Base-by-base conservation (phyloP, 2,113 vertebrate species). In the Stigmatopora argus region DNA sequence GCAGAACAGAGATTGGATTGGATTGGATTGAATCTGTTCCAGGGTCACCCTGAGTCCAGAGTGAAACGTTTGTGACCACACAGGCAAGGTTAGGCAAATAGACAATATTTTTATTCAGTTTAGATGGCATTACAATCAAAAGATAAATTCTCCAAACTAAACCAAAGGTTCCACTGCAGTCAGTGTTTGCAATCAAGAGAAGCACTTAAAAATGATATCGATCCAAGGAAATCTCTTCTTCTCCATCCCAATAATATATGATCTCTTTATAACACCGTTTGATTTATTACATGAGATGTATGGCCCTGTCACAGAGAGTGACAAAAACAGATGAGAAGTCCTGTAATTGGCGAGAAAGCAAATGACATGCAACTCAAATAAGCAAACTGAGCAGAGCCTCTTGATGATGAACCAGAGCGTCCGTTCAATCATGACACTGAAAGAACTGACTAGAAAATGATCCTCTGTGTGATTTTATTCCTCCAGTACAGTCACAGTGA, bases 301-400 rank as follows among this genome's bases (percentile, higher is more conserved):
- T 34, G 47, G 9, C 3, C 19, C 47, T 48, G 62, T 19, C 46
- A 49, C 17, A 49, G 23, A 1, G 47, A 7, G 46, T 49, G 46
- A 34, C 23, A 59, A 49, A 61, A 46, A 61, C 44, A 49, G 10
- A 41, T 15, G 11, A 63, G 23, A n/a, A 48, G 5, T 48, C 17
- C 51, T 10, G 15, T 6, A 38, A 62, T 31, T 19, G 46, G 31
- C 31, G 17, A 61, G 38, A 44, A 52, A 61, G 5, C 3, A 49
- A 74, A 62, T 46, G 5, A 21, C 52, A 60, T 61, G 59, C 19
- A 45, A 23, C 59, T 61, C 41, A 45, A 61, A 61, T 61, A 45
- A 7, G 41, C 23, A 7, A 31, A 56, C 5, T 31, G 23, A 31
- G 14, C 53, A 31, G 21, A 21, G 14, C 12, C 19, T 61, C 58